phyloP scores from a whole-genome alignment of 2,113 vertebrate genomes.

The Crocuta crocuta region DNA sequence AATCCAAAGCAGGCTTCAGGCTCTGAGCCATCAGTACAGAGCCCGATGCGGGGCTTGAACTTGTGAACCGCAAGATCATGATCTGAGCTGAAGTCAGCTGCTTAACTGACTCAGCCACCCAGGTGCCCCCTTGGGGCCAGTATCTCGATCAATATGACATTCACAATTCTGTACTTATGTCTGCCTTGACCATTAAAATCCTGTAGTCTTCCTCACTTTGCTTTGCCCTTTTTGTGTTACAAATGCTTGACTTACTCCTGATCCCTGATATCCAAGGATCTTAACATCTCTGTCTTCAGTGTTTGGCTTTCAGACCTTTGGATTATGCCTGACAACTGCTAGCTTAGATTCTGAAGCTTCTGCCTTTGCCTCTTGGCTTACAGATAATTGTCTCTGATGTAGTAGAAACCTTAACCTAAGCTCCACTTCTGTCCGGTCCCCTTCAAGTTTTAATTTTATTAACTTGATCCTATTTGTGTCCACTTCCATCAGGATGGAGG shows the following conservation, averaged over 20 bases:
- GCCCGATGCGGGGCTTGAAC: no score
- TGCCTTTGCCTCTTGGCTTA: neutral
- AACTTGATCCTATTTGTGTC: neutral
- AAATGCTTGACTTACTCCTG: neutral
- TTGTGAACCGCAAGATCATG: no score
- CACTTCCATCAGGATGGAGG: neutral
- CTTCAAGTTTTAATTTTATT: neutral
- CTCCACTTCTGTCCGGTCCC: neutral
- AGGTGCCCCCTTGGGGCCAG: neutral
- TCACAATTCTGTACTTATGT: neutral
- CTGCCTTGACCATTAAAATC: neutral
- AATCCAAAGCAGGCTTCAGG: no score
- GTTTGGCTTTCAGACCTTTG: neutral
- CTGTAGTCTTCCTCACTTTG: neutral
- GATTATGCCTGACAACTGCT: neutral
- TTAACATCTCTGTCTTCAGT: neutral
- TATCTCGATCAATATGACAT: neutral
- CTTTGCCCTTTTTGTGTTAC: neutral
- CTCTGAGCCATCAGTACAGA: no score
- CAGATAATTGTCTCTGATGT: neutral
- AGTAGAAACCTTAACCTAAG: neutral
- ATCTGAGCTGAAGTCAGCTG: no score
- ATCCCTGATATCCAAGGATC: neutral
- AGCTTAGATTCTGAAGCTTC: neutral
- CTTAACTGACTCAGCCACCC: no score